A percentile compares a stretch with the other conserved stretches of the same genome.
Evolutionary conservation across 1,140 invertebrate species (phyloP).

Genomic region (Drosophila carrolli): DNA sequence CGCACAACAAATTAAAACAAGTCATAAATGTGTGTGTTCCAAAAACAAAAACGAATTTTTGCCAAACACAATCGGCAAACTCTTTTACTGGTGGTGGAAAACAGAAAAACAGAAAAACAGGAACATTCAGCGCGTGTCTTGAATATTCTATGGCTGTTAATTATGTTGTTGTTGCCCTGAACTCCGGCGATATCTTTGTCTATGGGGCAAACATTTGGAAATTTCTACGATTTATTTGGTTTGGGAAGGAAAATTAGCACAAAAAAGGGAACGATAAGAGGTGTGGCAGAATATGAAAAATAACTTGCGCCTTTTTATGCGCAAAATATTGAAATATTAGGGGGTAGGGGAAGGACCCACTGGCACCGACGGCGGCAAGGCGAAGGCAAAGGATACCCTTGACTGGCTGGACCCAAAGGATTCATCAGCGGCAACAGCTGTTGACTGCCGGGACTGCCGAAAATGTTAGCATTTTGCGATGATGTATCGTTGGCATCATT

Average conservation of each 20-base stretch:
- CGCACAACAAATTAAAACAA: conserved; percentile 77
- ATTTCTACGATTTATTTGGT: conserved; percentile 63
- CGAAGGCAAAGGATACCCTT: conserved; percentile 50
- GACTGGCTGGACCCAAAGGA: conserved; percentile 73
- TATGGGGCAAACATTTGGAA: conserved; percentile 35
- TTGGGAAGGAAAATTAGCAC: conserved; percentile 62
- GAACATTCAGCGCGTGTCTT: conserved; percentile 58
- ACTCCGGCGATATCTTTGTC: conserved; percentile 39
- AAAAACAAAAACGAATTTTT: conserved; percentile 24
- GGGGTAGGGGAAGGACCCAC: background rate
- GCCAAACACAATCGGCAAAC: conserved; percentile 52
- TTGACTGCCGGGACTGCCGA: conserved; percentile 68
- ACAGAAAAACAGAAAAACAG: conserved; percentile 20
- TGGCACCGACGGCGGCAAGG: background rate
- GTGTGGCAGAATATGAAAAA: conserved; percentile 66
- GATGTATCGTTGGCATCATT: conserved; percentile 81
- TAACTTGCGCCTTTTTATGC: conserved; percentile 80
- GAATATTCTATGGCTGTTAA: conserved; percentile 81
- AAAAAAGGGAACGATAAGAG: conserved; percentile 46
- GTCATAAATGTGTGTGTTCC: conserved; percentile 53
- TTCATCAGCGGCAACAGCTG: conserved; percentile 82
- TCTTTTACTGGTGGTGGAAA: conserved; percentile 20
- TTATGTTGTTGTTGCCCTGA: conserved; percentile 52
- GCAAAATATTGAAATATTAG: conserved; percentile 81
- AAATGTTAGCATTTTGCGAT: conserved; percentile 83